Conservation (phyloP, 2,888 invertebrate species). For the Dysmachus trigonus region DNA sequence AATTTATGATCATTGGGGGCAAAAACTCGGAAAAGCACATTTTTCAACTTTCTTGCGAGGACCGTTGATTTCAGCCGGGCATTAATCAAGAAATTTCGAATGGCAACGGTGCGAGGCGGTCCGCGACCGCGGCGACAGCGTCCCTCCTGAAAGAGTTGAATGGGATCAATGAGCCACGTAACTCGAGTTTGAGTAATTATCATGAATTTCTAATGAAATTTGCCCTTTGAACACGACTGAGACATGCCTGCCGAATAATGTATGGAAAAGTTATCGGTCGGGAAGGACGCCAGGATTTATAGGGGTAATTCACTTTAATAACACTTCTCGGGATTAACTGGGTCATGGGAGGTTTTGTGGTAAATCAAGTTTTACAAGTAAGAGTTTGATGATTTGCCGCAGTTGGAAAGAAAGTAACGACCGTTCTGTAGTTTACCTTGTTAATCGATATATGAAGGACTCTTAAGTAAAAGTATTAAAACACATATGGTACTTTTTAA, state of each 20-base stretch:
- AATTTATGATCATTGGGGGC: conserved; percentile 42
- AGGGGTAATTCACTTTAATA: background rate
- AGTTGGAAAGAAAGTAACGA: background rate
- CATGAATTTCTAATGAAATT: background rate
- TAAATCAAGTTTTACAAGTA: background rate
- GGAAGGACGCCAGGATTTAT: background rate
- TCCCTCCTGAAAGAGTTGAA: conserved; percentile 15
- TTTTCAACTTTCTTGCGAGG: conserved; percentile 40
- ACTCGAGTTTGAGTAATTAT: conserved; percentile 23
- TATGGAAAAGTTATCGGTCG: background rate
- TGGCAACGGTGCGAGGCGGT: background rate
- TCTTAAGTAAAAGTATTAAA: too few relatives aligned
- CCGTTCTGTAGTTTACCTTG: background rate
- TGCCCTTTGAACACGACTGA: background rate
- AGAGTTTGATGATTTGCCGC: background rate
- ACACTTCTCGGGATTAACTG: background rate
- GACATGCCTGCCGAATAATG: background rate
- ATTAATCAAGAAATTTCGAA: conserved; percentile 27
- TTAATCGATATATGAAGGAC: background rate
- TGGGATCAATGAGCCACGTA: conserved; percentile 5
- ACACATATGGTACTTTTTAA: too few relatives aligned
- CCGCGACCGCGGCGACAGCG: background rate
- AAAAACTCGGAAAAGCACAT: conserved; percentile 41
- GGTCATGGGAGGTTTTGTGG: background rate
- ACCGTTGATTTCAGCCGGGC: conserved; percentile 27